Conservation (phyloP, 2,113 vertebrate species). For the Peromyscus maniculatus region DNA sequence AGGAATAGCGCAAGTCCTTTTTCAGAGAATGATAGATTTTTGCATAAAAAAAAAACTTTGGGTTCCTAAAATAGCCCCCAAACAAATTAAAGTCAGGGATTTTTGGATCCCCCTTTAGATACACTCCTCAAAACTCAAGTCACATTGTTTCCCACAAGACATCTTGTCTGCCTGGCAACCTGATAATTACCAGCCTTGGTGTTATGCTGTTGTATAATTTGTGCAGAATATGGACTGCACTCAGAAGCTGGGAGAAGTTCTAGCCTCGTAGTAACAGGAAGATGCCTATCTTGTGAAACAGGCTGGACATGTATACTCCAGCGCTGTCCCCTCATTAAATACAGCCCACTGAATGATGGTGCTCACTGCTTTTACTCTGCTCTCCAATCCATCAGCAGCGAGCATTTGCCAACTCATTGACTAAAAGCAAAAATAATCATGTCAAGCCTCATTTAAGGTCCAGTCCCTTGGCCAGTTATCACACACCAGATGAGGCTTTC, state of each 20-base stretch:
- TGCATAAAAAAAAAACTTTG: slow-evolving; percentile 37
- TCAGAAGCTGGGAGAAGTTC: not conserved
- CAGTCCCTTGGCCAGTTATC: not conserved
- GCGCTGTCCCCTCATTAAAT: not conserved
- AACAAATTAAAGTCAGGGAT: slow-evolving; percentile 54
- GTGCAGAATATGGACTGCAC: slow-evolving; percentile 1
- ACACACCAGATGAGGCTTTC: slow-evolving; percentile 37
- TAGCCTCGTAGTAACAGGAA: not conserved
- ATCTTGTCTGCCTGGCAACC: not conserved
- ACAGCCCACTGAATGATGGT: not conserved
- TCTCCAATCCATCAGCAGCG: not conserved
- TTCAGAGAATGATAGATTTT: slow-evolving; percentile 53
- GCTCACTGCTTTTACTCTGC: not conserved
- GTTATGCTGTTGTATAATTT: not conserved
- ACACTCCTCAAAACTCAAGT: slow-evolving; percentile 58
- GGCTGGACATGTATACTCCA: not conserved
- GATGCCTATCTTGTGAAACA: not conserved
- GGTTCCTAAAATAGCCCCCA: slow-evolving; percentile 64
- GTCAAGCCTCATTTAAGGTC: not conserved
- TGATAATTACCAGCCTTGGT: not conserved
- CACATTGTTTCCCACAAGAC: slow-evolving; percentile 41
- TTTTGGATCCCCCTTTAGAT: slow-evolving; percentile 53
- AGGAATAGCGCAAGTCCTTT: slow-evolving; percentile 69
- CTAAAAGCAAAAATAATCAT: slow-evolving; percentile 45
- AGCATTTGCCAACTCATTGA: slow-evolving; percentile 29